Evolutionary conservation across 2,113 vertebrate genomes (phyloP).

Genomic region (Scomber japonicus): DNA sequence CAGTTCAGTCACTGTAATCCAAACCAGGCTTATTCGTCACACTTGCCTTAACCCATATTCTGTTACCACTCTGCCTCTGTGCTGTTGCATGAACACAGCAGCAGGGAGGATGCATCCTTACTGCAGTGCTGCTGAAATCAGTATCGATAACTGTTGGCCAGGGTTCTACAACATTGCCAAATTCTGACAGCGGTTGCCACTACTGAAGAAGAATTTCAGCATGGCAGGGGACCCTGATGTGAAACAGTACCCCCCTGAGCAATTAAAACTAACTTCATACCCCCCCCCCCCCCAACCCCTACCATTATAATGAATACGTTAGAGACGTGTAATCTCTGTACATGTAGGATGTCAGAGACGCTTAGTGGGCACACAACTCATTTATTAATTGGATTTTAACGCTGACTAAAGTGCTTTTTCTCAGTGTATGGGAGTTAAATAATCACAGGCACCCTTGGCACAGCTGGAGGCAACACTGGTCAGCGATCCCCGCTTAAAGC

Average conservation of each 20-base stretch:
- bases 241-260: too few relatives aligned
- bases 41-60: neutral
- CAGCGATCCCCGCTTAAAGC: neutral
- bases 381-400: slow-evolving; percentile 54
- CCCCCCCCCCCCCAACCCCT: too few relatives aligned
- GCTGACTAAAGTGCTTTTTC: slow-evolving; percentile 21
- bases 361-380: slow-evolving; percentile 23
- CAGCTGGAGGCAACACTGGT: neutral
- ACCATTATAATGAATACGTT: slow-evolving; percentile 58
- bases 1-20: slow-evolving; percentile 4
- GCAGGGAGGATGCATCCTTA: neutral
- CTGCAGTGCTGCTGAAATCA: neutral
- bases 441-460: neutral
- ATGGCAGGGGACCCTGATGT: neutral
- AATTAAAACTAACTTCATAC: slow-evolving; percentile 15
- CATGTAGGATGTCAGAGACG: slow-evolving; percentile 43
- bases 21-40: slow-evolving; percentile 31
- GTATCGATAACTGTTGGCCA: slow-evolving; percentile 20
- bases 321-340: slow-evolving; percentile 53
- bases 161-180: slow-evolving; percentile 6
- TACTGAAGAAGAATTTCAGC: slow-evolving; percentile 1
- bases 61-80: neutral
- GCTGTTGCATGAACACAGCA: neutral
- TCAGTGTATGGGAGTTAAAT: slow-evolving; percentile 15
- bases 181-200: slow-evolving; percentile 9